Conservation (phyloP, 2,888 invertebrate genomes). For the Desoria tigrina region DNA sequence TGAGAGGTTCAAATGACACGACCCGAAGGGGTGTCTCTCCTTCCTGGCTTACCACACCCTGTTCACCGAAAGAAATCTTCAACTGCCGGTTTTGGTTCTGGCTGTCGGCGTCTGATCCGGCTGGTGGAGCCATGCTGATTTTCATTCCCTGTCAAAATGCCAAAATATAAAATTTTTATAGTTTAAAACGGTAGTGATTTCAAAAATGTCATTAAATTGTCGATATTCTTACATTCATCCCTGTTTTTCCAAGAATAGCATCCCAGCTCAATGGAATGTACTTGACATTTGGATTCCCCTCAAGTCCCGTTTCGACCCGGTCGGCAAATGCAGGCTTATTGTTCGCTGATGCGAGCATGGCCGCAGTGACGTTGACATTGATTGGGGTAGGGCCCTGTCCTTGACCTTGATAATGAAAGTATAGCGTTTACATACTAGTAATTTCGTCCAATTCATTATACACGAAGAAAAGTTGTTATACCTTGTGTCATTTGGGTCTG, state of each 20-base stretch:
- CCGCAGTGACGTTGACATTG: slow-evolving; percentile 38
- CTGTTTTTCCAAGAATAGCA: slow-evolving; percentile 40
- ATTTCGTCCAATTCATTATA: too few species aligned
- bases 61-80: slow-evolving; percentile 42
- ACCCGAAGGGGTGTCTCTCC: slow-evolving; percentile 40
- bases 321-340: slow-evolving; percentile 19
- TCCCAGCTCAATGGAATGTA: slow-evolving; percentile 46
- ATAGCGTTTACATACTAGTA: too few species aligned
- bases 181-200: neutral
- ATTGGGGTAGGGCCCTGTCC: neutral
- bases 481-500: neutral
- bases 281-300: slow-evolving; percentile 29
- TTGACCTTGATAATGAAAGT: neutral
- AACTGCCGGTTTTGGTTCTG: slow-evolving; percentile 41
- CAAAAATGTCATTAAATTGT: neutral
- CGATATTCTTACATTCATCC: slow-evolving; percentile 26
- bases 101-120: slow-evolving; percentile 11
- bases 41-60: slow-evolving; percentile 23
- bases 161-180: too few species aligned
- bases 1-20: slow-evolving; percentile 38
- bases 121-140: slow-evolving; percentile 39
- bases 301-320: slow-evolving; percentile 22
- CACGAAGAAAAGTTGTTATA: too few species aligned
- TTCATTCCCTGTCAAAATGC: slow-evolving; percentile 23
- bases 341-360: slow-evolving; percentile 27